Evolutionary conservation across 2,113 vertebrate species (phyloP), one percentile per base, ranked within the genome.

Genomic region (Calyptommatus sinebrachiatus): DNA sequence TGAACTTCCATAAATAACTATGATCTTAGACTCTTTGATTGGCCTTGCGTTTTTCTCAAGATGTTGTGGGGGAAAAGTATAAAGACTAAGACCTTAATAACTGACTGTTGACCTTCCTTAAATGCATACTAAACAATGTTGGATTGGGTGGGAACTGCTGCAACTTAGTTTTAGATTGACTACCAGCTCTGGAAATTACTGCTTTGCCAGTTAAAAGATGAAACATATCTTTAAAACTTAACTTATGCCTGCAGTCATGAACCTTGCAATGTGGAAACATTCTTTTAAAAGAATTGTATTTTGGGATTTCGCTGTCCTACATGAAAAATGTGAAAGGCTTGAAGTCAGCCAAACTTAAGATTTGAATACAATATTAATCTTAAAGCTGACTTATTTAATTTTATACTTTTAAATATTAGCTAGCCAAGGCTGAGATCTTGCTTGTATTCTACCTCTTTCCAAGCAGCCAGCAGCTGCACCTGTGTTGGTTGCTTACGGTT

Each of bases 201-300:
- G 26, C 26, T 76, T 76, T 66, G 26, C 7, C n/a, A 69, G 29
- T 81, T 75, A 28, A 68, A 80, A 74, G 31, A 67, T 60, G 50
- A 60, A 80, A 45, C 26, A 14, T 28, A 69, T 57, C 31, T 12
- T 57, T 75, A 69, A 78, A 53, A 68, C 31, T 10, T 67, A 35
- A 7, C 21, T 77, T 57, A 26, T 7, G 68, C 46, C 60, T 61
- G 73, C 22, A 70, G 22, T 65, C 60, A 21, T 9, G 68, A 68
- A 16, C 61, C 21, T 61, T 74, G 46, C 48, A 28, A 8, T 60
- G 50, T 46, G 45, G 57, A 73, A 28, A 4, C 11, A 45, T 20
- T 67, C 53, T 71, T 18, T 57, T 57, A 57, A 57, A 57, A 57
- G n/a, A 50, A n/a, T 29, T 48, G 29, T 46, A 9, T 46, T 63